phyloP scores from a whole-genome alignment of 2,113 vertebrate species.

The Vicugna pacos region DNA sequence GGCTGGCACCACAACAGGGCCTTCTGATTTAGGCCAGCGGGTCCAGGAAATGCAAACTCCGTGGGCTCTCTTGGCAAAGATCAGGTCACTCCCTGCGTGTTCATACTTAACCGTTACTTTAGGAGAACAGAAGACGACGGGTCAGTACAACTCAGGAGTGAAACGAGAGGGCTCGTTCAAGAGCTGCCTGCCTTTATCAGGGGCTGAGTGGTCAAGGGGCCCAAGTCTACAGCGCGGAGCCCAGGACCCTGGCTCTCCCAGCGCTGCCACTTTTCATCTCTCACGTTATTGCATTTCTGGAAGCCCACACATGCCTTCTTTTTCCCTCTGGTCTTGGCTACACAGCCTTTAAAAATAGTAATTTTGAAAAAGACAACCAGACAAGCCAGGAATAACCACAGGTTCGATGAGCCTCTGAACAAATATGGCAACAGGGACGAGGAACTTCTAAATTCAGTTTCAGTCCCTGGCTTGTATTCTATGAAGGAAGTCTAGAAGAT shows the following conservation, averaged over 20 bases:
- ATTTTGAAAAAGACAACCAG: conserved; percentile 75
- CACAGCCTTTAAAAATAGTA: conserved; percentile 78
- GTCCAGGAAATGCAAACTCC: background rate
- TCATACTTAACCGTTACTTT: conserved; percentile 35
- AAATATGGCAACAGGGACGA: conserved; percentile 68
- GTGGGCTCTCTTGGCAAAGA: conserved; percentile 23
- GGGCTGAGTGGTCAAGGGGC: background rate
- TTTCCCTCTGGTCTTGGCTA: conserved; percentile 58
- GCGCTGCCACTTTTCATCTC: background rate
- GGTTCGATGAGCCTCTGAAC: conserved; percentile 68
- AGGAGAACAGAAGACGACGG: background rate
- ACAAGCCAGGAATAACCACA: conserved; percentile 79
- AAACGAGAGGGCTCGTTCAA: background rate
- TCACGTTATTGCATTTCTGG: background rate
- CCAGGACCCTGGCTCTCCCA: background rate
- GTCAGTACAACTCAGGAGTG: background rate
- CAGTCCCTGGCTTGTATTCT: conserved; percentile 13
- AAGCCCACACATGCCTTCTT: conserved; percentile 46
- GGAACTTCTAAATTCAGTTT: conserved; percentile 74
- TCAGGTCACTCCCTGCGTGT: background rate
- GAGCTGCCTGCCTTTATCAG: rapidly evolving
- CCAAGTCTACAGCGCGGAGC: background rate
- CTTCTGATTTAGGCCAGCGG: background rate
- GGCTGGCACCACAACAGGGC: background rate
- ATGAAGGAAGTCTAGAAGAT: conserved; percentile 17